Evolutionary conservation across 2,888 invertebrate species (phyloP).

Genomic region (Drosophila cognata): DNA sequence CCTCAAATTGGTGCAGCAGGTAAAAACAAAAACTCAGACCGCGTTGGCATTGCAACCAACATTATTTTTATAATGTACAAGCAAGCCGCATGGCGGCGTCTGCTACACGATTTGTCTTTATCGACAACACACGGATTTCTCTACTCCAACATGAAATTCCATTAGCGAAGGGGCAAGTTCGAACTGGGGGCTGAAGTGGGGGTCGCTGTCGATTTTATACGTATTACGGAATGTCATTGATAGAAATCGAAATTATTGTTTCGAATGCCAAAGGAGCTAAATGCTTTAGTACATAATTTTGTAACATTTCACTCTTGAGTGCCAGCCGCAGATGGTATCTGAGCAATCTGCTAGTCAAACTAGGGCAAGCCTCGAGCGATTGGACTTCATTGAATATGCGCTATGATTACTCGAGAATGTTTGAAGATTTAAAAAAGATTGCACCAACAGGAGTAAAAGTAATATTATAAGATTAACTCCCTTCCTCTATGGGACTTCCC

Average conservation of each 20-base stretch:
- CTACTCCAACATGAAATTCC: constrained; percentile 52
- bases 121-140: constrained; percentile 53
- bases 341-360: not conserved
- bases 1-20: not conserved
- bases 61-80: constrained; percentile 80
- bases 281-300: constrained; percentile 26
- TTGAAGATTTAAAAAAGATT: not conserved
- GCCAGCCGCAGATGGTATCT: constrained; percentile 24
- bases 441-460: not conserved
- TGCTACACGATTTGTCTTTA: constrained; percentile 73
- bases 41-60: constrained; percentile 75
- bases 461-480: not conserved
- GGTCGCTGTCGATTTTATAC: constrained; percentile 37
- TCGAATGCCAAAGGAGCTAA: constrained; percentile 11
- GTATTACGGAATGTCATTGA: constrained; percentile 62
- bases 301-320: constrained; percentile 13
- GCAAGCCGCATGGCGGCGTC: constrained; percentile 63
- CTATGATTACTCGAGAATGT: not conserved
- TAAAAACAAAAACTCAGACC: constrained; percentile 45
- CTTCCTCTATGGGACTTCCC: not conserved
- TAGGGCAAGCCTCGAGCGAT: constrained; percentile 4
- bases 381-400: not conserved
- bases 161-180: constrained; percentile 47
- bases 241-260: constrained; percentile 71
- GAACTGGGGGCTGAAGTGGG: not conserved